These are phyloP conservation scores for Myotis lucifugus DNA, from an alignment of 2,113 vertebrate species.

Conservation along the genomic window DNA sequence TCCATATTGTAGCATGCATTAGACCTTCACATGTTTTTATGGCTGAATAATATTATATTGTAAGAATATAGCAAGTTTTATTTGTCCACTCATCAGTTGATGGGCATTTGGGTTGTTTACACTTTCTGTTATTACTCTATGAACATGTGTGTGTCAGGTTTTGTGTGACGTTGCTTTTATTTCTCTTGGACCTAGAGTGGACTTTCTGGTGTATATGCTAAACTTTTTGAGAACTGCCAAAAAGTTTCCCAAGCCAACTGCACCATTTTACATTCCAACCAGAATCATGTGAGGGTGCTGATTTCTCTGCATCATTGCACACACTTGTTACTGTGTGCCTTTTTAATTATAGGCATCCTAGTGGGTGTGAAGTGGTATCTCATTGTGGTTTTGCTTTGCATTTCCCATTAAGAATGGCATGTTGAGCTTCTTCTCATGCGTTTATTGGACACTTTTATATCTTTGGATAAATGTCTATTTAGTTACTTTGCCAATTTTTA, in stretches of 20 bases:
- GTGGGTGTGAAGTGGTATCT: not conserved
- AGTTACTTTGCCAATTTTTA: not conserved
- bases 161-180: not conserved
- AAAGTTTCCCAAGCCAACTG: not conserved
- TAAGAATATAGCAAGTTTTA: not conserved
- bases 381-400: not conserved
- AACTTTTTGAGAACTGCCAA: slow-evolving; percentile 25
- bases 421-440: not conserved
- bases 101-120: not conserved
- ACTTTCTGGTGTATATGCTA: not conserved
- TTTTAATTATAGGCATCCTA: not conserved
- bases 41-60: not conserved
- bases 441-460: not conserved
- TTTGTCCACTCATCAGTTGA: not conserved
- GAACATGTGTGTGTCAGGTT: not conserved
- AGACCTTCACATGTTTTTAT: not conserved
- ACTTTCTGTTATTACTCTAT: not conserved
- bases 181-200: not conserved
- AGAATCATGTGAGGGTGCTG: not conserved
- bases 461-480: not conserved
- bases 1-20: not conserved
- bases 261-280: not conserved
- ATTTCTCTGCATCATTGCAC: not conserved
- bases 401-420: not conserved
- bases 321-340: not conserved